Evolutionary conservation across 2,797 vertebrate genomes (phyloP).

Genomic region (Rhodeus uyekii): DNA sequence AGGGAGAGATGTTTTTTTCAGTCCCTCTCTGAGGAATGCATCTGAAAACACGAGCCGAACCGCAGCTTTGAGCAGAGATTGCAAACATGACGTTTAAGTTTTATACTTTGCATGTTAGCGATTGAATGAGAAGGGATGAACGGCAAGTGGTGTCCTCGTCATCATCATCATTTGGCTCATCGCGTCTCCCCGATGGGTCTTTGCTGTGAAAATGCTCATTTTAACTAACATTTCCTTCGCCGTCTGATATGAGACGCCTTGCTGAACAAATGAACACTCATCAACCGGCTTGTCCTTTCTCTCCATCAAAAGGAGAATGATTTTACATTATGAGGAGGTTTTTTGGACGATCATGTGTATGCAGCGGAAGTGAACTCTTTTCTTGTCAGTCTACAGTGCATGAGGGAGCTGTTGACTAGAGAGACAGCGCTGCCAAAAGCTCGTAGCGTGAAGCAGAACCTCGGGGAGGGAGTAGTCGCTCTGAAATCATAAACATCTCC

Average conservation of each 20-base stretch:
- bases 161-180: constrained; percentile 8
- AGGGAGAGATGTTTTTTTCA: constrained; percentile 14
- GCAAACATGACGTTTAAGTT: background rate
- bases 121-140: constrained; percentile 13
- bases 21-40: background rate
- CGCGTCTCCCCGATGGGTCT: background rate
- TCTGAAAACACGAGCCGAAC: constrained; percentile 3
- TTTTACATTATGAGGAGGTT: background rate
- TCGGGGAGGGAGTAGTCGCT: constrained; percentile 57
- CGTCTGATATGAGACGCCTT: background rate
- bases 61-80: background rate
- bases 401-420: constrained; percentile 16
- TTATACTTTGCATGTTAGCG: constrained; percentile 22
- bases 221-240: constrained; percentile 13
- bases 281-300: background rate
- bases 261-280: constrained; percentile 17
- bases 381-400: constrained; percentile 44
- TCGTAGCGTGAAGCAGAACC: constrained; percentile 44
- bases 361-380: constrained; percentile 23
- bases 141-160: no score
- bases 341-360: background rate
- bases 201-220: background rate
- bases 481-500: constrained; percentile 66
- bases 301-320: background rate
- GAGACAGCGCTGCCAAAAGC: constrained; percentile 42